A percentile compares a stretch with the other conserved stretches of the same genome.
These are phyloP conservation scores for Alviniconcha strummeri DNA, from an alignment of 2,888 invertebrate genomes.

Conservation along the genomic window DNA sequence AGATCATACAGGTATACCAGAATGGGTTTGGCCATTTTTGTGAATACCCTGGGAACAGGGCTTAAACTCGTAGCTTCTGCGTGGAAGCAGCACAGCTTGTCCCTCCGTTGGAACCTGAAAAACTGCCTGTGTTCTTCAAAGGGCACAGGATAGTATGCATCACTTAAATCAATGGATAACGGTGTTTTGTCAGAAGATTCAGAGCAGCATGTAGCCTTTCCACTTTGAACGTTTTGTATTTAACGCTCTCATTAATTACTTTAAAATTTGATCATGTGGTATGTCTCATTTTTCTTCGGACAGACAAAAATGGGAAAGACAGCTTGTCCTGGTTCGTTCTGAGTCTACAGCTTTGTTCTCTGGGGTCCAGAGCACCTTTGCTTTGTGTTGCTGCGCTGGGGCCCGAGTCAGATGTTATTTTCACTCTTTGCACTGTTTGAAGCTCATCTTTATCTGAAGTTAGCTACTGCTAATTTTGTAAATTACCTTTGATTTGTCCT, in stretches of 20 bases:
- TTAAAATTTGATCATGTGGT: background rate
- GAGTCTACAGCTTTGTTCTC: background rate
- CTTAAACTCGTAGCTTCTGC: no score
- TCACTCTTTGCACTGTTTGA: background rate
- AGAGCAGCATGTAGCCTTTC: background rate
- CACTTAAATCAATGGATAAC: background rate
- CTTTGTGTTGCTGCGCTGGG: background rate
- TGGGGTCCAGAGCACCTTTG: no score
- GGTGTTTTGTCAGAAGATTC: background rate
- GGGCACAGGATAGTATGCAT: background rate
- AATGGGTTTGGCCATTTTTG: background rate
- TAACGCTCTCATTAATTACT: background rate
- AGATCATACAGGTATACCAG: background rate
- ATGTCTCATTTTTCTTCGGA: background rate
- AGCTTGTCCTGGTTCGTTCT: slow-evolving; percentile 2
- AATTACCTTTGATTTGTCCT: background rate
- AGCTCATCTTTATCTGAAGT: background rate
- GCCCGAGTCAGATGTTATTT: background rate
- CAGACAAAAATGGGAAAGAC: background rate
- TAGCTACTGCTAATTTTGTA: background rate
- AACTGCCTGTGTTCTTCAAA: background rate
- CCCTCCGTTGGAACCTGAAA: no score
- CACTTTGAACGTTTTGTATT: background rate
- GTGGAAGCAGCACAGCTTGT: no score
- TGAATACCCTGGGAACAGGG: background rate